phyloP scores from a whole-genome alignment of 2,888 invertebrate species.

The Hyles lineata region DNA sequence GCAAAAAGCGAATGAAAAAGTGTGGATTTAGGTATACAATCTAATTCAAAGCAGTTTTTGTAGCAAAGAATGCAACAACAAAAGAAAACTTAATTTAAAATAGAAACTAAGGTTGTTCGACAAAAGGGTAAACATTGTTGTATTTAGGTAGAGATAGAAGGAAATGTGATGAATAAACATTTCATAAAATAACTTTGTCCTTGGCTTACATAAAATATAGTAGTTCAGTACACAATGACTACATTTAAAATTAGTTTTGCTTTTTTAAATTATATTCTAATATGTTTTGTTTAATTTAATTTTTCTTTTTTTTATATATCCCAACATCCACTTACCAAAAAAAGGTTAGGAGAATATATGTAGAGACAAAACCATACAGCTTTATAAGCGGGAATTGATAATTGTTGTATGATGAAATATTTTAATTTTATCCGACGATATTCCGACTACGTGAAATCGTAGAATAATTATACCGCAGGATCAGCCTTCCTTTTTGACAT shows the following conservation, averaged over 20 bases:
- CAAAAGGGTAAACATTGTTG: background rate
- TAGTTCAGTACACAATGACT: conserved; percentile 43
- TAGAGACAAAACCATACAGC: no score
- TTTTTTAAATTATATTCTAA: background rate
- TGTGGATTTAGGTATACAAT: background rate
- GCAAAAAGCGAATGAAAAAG: no score
- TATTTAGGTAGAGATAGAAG: conserved; percentile 49
- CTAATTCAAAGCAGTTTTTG: background rate
- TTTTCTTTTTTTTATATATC: background rate
- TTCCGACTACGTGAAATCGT: no score
- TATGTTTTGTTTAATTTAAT: conserved; percentile 36
- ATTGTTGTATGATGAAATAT: no score
- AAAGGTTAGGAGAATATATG: no score
- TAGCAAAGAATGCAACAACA: background rate
- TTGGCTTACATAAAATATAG: conserved; percentile 50
- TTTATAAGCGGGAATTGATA: no score
- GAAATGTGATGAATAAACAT: conserved; percentile 66
- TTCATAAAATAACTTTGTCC: conserved; percentile 58
- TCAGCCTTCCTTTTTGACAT: no score
- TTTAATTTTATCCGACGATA: no score
- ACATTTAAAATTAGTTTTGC: background rate
- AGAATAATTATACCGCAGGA: no score
- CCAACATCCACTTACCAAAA: no score
- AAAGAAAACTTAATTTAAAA: background rate
- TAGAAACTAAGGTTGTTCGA: background rate